Base-by-base conservation (phyloP, 2,113 vertebrate genomes). In the Leiothrix lutea region DNA sequence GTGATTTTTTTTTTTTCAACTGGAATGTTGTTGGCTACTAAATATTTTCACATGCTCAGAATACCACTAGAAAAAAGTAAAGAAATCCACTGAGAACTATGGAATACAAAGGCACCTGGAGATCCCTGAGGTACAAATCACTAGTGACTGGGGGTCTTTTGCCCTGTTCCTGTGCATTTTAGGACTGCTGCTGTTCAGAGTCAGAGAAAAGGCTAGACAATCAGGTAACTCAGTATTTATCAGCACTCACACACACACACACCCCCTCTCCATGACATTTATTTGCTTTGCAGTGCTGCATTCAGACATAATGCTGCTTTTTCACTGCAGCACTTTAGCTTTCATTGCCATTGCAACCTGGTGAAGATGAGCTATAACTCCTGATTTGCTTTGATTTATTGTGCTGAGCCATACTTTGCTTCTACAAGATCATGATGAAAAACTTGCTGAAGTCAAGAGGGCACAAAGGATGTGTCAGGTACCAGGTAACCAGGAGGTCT, bases 341-440 rank as follows among this genome's bases (percentile, higher is more conserved):
- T 74, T 51, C 66, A 28, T 24, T 88, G 65, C 9, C 23, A 22
- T 2, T 67, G 60, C 0, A 5, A 35, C 42, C 14, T 0, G 0
- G 35, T 12, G 29, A 70, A 35, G 45, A 67, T 38, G 38, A 91
- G 28, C 23, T 66, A 1, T 44, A 81, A 35, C 9, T 87, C 29
- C 19, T 42, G 51, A 38, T 79, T 60, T 75, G 18, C 10, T 47
- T 74, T 58, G 51, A 38, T 81, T 93, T 71, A 56, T 36, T 79
- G 18, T 56, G 12, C 50, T 84, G 45, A 69, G 25, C 24, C 11
- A 22, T 25, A 22, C 5, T 65, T 85, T 47, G 4, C 75, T 85
- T 78, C 47, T 62, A 9, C 3, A 11, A 33, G 82, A 79, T 28
- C 38, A 31, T 1, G 0, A 64, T 5, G 11, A 72, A 79, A 78